phyloP scores from a whole-genome alignment of 2,888 invertebrate species.

The Drosophila kambysellisi region DNA sequence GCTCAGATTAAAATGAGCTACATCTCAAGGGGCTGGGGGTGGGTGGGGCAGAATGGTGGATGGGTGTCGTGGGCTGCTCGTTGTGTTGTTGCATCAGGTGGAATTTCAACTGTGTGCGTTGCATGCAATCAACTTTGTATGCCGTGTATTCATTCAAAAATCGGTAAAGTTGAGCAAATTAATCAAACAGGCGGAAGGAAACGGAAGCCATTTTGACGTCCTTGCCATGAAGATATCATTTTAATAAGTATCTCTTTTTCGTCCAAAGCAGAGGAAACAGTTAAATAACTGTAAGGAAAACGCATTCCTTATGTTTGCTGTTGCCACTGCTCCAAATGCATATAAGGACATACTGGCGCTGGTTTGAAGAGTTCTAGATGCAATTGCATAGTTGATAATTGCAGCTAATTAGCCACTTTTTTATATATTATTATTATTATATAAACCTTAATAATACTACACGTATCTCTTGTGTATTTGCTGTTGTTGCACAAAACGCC shows the following conservation, averaged over 20 bases:
- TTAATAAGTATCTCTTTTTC: no score
- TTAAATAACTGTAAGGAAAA: neutral
- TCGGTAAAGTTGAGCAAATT: neutral
- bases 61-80: neutral
- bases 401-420: neutral
- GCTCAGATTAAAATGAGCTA: slow-evolving; percentile 59
- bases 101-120: slow-evolving; percentile 41
- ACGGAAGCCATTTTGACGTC: neutral
- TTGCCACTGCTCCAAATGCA: no score
- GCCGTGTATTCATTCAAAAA: neutral
- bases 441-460: neutral
- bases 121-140: slow-evolving; percentile 47
- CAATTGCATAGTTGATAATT: neutral
- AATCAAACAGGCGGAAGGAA: neutral
- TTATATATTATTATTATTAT: neutral
- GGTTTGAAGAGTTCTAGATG: neutral
- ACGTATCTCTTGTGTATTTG: neutral
- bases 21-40: neutral
- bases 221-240: neutral
- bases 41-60: neutral
- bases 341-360: neutral
- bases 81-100: slow-evolving; percentile 32
- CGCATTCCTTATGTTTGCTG: neutral
- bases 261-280: neutral
- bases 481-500: neutral